Conservation (phyloP, 2,888 invertebrate species). For the Cantharis nigra region DNA sequence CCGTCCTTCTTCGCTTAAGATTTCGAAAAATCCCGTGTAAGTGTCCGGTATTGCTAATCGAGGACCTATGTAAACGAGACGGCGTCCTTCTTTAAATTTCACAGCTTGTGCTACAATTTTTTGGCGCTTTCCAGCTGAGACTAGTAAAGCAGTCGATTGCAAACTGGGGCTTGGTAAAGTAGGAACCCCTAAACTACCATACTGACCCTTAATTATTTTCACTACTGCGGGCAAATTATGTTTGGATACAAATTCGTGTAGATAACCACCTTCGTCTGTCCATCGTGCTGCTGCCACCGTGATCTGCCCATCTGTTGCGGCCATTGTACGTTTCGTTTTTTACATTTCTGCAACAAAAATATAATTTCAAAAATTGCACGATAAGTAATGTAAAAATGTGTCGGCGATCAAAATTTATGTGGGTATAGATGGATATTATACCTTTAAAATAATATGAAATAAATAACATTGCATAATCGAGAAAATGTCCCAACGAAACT, state of each 20-base stretch:
- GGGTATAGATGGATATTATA: background rate
- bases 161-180: slow-evolving; percentile 84
- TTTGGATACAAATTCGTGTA: slow-evolving; percentile 73
- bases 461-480: slow-evolving; percentile 20
- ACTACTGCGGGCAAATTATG: slow-evolving; percentile 82
- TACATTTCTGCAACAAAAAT: slow-evolving; percentile 61
- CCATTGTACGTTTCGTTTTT: slow-evolving; percentile 63
- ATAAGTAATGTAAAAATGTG: background rate
- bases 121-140: slow-evolving; percentile 83
- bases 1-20: slow-evolving; percentile 91
- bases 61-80: slow-evolving; percentile 79
- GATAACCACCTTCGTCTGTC: slow-evolving; percentile 74
- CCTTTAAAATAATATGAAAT: slow-evolving; percentile 21
- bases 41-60: slow-evolving; percentile 88
- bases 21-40: slow-evolving; percentile 91
- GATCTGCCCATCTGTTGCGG: slow-evolving; percentile 90
- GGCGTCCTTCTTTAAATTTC: slow-evolving; percentile 85
- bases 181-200: slow-evolving; percentile 88
- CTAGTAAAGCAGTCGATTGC: slow-evolving; percentile 83
- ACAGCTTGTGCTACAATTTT: slow-evolving; percentile 88
- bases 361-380: background rate
- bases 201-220: slow-evolving; percentile 92
- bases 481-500: background rate
- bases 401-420: background rate
- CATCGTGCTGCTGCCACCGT: slow-evolving; percentile 82